These are phyloP conservation scores for Copidosoma aretas DNA, from an alignment of 2,888 invertebrate genomes.

Conservation along the genomic window DNA sequence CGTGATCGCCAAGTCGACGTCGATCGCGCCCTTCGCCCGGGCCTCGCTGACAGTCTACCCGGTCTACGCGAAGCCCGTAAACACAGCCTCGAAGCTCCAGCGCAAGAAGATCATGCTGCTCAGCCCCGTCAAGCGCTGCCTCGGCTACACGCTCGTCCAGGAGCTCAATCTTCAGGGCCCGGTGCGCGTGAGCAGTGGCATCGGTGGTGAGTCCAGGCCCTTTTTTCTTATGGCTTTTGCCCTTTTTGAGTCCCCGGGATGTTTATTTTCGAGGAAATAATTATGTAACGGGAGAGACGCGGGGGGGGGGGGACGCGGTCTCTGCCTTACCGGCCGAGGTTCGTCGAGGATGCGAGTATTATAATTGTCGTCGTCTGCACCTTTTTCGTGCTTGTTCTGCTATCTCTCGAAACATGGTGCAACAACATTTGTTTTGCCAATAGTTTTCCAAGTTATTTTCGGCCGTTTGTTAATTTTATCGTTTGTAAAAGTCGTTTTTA, in stretches of 20 bases:
- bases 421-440: conserved; percentile 15
- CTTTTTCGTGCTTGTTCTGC: too few relatives aligned
- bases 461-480: neutral
- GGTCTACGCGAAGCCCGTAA: conserved; percentile 69
- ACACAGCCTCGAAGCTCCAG: conserved; percentile 64
- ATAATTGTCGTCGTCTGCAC: too few relatives aligned
- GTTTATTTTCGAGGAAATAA: conserved; percentile 30
- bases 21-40: conserved; percentile 72
- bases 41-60: conserved; percentile 74
- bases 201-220: conserved; percentile 63
- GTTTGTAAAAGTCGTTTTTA: neutral
- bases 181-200: conserved; percentile 68
- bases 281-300: conserved; percentile 39
- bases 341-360: too few relatives aligned
- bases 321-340: conserved; percentile 32
- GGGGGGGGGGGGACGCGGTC: neutral
- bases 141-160: conserved; percentile 67
- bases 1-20: conserved; percentile 72
- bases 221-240: neutral
- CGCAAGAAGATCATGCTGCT: conserved; percentile 62
- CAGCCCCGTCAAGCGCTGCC: conserved; percentile 64
- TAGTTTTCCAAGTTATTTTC: conserved; percentile 25
- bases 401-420: conserved; percentile 20
- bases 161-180: conserved; percentile 70
- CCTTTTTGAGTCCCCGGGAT: conserved; percentile 12